These are phyloP conservation scores for Lochmaea capreae DNA, from an alignment of 2,888 invertebrate species.

Conservation along the genomic window DNA sequence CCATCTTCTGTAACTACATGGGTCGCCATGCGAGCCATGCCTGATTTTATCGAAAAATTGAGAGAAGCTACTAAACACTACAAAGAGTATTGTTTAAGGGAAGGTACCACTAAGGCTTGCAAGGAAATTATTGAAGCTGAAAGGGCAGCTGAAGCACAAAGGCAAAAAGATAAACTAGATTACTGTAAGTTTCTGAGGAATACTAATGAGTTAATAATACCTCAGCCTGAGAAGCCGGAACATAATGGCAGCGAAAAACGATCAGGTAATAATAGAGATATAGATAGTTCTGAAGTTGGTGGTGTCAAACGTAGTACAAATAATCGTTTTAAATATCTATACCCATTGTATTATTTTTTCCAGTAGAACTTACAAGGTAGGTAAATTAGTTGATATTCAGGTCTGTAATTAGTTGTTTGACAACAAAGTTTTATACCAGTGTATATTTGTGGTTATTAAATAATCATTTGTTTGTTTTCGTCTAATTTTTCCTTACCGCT, in stretches of 20 bases:
- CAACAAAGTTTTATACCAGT: slow-evolving; percentile 19
- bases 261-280: slow-evolving; percentile 39
- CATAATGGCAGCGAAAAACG: slow-evolving; percentile 20
- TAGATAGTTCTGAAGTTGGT: slow-evolving; percentile 44
- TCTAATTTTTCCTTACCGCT: neutral
- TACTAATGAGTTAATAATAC: slow-evolving; percentile 47
- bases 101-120: slow-evolving; percentile 53
- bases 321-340: slow-evolving; percentile 71
- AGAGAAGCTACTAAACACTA: slow-evolving; percentile 77
- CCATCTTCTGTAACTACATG: slow-evolving; percentile 79
- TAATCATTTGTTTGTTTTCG: slow-evolving; percentile 12
- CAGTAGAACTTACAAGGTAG: slow-evolving; percentile 24
- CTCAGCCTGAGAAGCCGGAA: slow-evolving; percentile 37
- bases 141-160: slow-evolving; percentile 43
- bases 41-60: slow-evolving; percentile 79
- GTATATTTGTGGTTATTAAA: slow-evolving; percentile 28
- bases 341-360: slow-evolving; percentile 70
- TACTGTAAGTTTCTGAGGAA: slow-evolving; percentile 47
- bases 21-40: slow-evolving; percentile 82
- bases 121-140: slow-evolving; percentile 46
- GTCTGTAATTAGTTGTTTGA: slow-evolving; percentile 20
- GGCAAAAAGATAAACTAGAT: slow-evolving; percentile 49
- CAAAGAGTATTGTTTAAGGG: slow-evolving; percentile 65
- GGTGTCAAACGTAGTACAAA: slow-evolving; percentile 53
- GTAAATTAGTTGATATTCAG: neutral